Percentiles rank a stretch among this genome's conserved stretches.
Evolutionary conservation across 2,888 invertebrate genomes (phyloP).

Genomic region (Drosophila suboccidentalis): DNA sequence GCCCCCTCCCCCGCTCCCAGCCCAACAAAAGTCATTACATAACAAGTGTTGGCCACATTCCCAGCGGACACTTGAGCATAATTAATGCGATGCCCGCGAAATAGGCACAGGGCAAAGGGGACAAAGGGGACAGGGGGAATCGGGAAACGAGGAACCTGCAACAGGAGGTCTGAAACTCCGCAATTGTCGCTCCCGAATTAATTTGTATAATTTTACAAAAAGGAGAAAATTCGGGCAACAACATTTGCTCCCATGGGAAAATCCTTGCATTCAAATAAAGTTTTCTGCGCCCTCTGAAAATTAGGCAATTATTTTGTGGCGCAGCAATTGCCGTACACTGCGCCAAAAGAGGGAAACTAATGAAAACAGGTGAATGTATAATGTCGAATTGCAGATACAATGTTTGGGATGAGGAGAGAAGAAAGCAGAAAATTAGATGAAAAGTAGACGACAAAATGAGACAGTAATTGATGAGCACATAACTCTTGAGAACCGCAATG

Average conservation of each 20-base stretch:
- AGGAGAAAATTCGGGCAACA: conserved; percentile 28
- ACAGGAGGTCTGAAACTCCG: conserved; percentile 34
- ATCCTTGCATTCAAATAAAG: conserved; percentile 65
- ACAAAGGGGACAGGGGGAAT: not conserved
- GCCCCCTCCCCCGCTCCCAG: not conserved
- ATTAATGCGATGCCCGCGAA: conserved; percentile 73
- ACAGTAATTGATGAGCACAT: conserved; percentile 16
- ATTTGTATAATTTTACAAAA: conserved; percentile 73
- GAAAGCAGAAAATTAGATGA: not conserved
- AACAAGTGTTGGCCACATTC: conserved; percentile 81
- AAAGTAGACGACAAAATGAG: not conserved
- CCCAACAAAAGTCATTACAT: conserved; percentile 78
- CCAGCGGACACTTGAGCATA: conserved; percentile 81
- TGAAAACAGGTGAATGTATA: conserved; percentile 8
- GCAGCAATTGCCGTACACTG: conserved; percentile 29
- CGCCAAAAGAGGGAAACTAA: conserved; percentile 1
- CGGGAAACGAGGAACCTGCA: conserved; percentile 15
- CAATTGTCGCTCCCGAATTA: conserved; percentile 81
- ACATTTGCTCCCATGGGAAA: conserved; percentile 49
- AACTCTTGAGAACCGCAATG: not conserved
- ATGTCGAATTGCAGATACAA: not conserved
- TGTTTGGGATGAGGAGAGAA: not conserved
- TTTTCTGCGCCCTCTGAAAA: conserved; percentile 54
- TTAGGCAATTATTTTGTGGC: conserved; percentile 76
- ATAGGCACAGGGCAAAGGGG: conserved; percentile 42